A percentile compares a stretch with the other conserved stretches of the same genome.
Evolutionary conservation across 2,797 vertebrate genomes (phyloP).

Genomic region (Acanthis flammea): DNA sequence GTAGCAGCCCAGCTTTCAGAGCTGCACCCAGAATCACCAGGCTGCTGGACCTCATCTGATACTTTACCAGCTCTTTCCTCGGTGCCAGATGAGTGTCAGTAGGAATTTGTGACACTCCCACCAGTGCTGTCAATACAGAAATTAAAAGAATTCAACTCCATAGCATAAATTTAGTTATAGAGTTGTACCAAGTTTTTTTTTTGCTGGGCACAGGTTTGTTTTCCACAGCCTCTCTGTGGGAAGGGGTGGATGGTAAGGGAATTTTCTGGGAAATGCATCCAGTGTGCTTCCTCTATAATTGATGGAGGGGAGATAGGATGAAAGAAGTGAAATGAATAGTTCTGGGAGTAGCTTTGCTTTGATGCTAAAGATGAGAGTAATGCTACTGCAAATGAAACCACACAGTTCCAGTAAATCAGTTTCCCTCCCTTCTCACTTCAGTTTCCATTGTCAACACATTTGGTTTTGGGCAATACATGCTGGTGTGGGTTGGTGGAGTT

Average conservation of each 20-base stretch:
- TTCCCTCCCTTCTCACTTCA: background rate
- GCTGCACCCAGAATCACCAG: background rate
- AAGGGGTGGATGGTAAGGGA: background rate
- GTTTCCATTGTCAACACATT: background rate
- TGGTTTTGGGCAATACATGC: background rate
- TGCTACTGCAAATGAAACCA: background rate
- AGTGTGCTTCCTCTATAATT: background rate
- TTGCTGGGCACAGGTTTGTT: background rate
- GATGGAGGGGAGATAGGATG: background rate
- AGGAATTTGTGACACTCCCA: background rate
- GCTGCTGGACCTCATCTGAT: background rate
- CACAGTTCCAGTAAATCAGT: background rate
- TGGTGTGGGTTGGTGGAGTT: background rate
- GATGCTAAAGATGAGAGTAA: background rate
- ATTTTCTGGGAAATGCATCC: background rate
- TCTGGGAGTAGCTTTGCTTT: background rate
- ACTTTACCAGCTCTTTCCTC: background rate
- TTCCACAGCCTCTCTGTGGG: background rate
- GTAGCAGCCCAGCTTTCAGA: background rate
- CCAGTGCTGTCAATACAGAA: background rate
- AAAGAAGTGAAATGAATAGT: background rate
- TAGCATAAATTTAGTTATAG: background rate
- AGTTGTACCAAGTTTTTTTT: background rate
- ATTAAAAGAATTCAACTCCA: background rate
- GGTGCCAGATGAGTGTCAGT: background rate